phyloP scores from a whole-genome alignment of 1,140 invertebrate species.

The Diplogasteroides magnus region DNA sequence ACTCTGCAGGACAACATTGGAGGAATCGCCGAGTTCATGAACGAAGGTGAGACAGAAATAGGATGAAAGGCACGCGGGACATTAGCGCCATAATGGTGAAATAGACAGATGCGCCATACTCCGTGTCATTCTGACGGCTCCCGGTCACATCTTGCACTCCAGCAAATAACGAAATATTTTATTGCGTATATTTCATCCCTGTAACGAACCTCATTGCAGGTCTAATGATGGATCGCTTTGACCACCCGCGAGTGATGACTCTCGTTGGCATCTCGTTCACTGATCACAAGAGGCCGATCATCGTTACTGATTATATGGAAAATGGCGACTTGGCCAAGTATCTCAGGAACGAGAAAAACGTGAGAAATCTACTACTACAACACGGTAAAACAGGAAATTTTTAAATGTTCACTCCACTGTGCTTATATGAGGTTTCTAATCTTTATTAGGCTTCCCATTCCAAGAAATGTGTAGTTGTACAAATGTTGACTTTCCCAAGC shows the following conservation, averaged over 20 bases:
- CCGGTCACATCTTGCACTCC: background rate
- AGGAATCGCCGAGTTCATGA: constrained; percentile 19
- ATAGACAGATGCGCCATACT: too few relatives aligned
- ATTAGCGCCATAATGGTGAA: too few relatives aligned
- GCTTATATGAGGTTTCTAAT: background rate
- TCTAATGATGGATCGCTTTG: constrained; percentile 18
- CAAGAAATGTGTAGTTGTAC: too few relatives aligned
- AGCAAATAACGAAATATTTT: background rate
- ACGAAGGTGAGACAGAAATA: constrained; percentile 28
- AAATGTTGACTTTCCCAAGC: background rate
- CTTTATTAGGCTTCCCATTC: background rate
- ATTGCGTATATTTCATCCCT: background rate
- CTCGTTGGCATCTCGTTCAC: constrained; percentile 21
- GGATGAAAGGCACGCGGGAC: too few relatives aligned
- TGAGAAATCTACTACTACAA: too few relatives aligned
- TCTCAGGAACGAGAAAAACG: constrained; percentile 16
- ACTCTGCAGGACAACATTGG: constrained; percentile 15
- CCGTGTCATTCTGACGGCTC: too few relatives aligned
- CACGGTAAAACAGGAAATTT: background rate
- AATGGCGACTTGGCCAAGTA: constrained; percentile 23
- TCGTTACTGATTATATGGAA: constrained; percentile 26
- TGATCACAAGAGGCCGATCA: constrained; percentile 12
- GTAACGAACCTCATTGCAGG: constrained; percentile 10
- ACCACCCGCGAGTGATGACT: constrained; percentile 11
- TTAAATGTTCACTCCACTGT: background rate